Evolutionary conservation across 2,113 vertebrate genomes (phyloP), one percentile per base, ranked within the genome.

Genomic region (Malurus elegans): DNA sequence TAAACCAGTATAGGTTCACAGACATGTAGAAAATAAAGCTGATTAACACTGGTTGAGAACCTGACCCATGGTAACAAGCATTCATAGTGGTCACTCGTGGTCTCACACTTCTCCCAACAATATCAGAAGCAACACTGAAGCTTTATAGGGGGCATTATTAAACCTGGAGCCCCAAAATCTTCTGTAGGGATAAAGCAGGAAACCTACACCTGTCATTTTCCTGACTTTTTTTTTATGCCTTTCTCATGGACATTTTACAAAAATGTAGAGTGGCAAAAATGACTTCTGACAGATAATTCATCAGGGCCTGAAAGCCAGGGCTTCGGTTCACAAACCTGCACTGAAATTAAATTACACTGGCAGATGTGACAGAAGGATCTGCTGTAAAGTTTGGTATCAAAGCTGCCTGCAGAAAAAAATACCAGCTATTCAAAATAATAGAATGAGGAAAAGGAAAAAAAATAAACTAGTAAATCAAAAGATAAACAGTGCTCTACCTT

Each of bases 31-130:
- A 73, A 95, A 72, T 20, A n/a, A 86, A 11, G 40, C 16, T 64
- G 54, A 76, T 75, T 58, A 69, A 60, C 36, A 82, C 8, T 31
- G 78, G 14, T 23, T 70, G 36, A 66, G n/a, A 20, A 29, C 9
- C 34, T 61, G 12, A 28, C 2, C 70, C 1, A 34, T 1, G 2
- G 31, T 25, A 8, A 21, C 12, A 81, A 53, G 3, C 9, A n/a
- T 51, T 75, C 29, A 47, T 17, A 32, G 8, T 23, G 13, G 3
- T 42, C 26, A 23, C 14, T 71, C 1, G 0, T 18, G 13, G 12
- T 42, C 20, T 81, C 34, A 24, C 32, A 10, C 4, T 51, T 65
- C 45, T 86, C 50, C 16, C 21, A 71, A 10, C 9, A 69, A 3
- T 9, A 62, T 10, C 44, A 67, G 4, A 32, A 84, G 20, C 29